Base-by-base conservation (phyloP, 2,797 vertebrate genomes). In the Cichlasoma orientale region DNA sequence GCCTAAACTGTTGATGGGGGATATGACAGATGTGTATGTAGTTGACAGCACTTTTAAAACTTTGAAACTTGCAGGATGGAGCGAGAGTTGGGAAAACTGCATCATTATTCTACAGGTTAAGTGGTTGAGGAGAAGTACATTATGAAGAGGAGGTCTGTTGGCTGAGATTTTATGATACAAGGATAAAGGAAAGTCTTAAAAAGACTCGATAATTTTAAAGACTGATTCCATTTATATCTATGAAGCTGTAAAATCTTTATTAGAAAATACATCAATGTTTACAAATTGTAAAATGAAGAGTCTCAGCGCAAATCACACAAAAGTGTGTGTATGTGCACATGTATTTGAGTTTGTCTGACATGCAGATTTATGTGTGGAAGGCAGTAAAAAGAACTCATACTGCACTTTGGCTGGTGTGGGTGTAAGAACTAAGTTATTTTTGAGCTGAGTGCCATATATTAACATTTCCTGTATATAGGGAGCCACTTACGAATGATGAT, bases 71-170 rank as follows among this genome's bases (percentile, higher is more conserved):
- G 75, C 1, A 18, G 58, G 38, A 73, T 36, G n/a, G 57, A 52
- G 66, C 54, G 7, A 21, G n/a, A 76, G 73, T 21, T 11, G 25
- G 38, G 72, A 77, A 73, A 80, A 9, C 36, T 5, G 36, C 79
- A 47, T 86, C 80, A 75, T 86, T 91, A 83, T 87, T 85, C 52
- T 68, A 72, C 68, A 56, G 75, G 80, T 83, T 54, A 58, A 68
- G 79, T 16, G 21, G 58, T 36, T 70, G 71, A 38, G 58, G 59
- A 74, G 73, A 78, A 74, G 75, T 53, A 55, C 21, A 53, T 47
- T 9, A 29, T 29, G 41, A 68, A n/a, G 54, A 56, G 27, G 47
- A 76, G 56, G 73, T 77, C 68, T 59, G 21, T 59, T 19, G 47
- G 77, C 56, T 78, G 72, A 77, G 72, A 53, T 82, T 74, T 80